These are phyloP conservation scores for Entelurus aequoreus DNA, from an alignment of 2,113 vertebrate species.

Conservation along the genomic window DNA sequence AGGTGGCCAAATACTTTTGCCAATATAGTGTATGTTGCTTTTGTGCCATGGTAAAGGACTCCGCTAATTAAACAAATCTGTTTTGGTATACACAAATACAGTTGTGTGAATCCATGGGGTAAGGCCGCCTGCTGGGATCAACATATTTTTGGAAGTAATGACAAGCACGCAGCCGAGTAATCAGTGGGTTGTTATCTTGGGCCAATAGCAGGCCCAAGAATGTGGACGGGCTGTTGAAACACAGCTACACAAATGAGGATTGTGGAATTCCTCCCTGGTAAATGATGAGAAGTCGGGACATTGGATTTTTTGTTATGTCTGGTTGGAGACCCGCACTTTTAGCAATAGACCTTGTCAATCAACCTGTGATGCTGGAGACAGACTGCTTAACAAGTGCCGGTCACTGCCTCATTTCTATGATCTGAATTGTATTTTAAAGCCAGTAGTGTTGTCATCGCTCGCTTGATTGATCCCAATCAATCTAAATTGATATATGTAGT, in stretches of 20 bases:
- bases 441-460: constrained; percentile 55
- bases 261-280: constrained; percentile 73
- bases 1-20: background rate
- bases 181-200: constrained; percentile 73
- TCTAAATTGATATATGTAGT: constrained; percentile 34
- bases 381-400: background rate
- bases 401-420: constrained; percentile 49
- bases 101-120: constrained; percentile 29
- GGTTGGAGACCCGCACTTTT: constrained; percentile 75
- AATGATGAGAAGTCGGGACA: constrained; percentile 74
- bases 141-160: constrained; percentile 61
- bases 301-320: constrained; percentile 81
- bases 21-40: constrained; percentile 4
- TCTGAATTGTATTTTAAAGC: constrained; percentile 45
- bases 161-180: constrained; percentile 60
- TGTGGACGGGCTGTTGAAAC: constrained; percentile 65
- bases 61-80: constrained; percentile 9
- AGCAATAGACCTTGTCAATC: constrained; percentile 75
- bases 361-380: constrained; percentile 3
- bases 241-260: constrained; percentile 60
- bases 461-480: constrained; percentile 35
- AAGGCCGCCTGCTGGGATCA: constrained; percentile 46
- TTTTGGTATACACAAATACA: constrained; percentile 21
- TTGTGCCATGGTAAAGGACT: constrained; percentile 12
- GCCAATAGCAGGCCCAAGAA: constrained; percentile 57